These are phyloP conservation scores for Nemurella pictetii DNA, from an alignment of 2,888 invertebrate species.

Conservation along the genomic window DNA sequence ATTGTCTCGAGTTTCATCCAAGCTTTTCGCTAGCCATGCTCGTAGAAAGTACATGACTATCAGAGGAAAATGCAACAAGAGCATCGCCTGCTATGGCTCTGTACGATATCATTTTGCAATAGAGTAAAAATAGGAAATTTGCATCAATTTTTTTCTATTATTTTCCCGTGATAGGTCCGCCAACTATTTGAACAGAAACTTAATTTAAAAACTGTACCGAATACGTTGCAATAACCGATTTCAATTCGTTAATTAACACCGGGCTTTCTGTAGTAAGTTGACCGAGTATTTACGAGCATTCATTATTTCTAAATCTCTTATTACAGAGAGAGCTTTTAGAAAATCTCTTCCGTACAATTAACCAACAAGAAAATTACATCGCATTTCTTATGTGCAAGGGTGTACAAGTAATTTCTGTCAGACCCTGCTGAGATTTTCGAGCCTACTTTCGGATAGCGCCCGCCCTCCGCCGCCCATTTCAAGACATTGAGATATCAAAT, in stretches of 20 bases:
- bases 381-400: not conserved
- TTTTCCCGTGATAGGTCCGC: no score
- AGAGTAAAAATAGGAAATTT: not conserved
- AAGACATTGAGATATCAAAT: constrained; percentile 33
- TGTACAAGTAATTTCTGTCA: constrained; percentile 30
- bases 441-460: constrained; percentile 28
- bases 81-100: not conserved
- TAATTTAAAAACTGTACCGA: no score
- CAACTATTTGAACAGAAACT: no score
- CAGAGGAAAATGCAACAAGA: constrained; percentile 2
- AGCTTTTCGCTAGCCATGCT: constrained; percentile 23
- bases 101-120: no score
- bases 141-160: not conserved
- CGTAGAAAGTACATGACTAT: not conserved
- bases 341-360: not conserved
- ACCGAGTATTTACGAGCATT: not conserved
- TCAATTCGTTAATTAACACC: not conserved
- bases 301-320: not conserved
- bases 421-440: constrained; percentile 30
- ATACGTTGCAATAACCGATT: no score
- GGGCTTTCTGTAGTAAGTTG: not conserved
- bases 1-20: constrained; percentile 26
- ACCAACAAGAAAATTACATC: not conserved
- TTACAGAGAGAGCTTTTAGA: not conserved
- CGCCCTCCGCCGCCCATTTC: constrained; percentile 24